Conservation (phyloP, 2,888 invertebrate species). For the Magallana nippona region DNA sequence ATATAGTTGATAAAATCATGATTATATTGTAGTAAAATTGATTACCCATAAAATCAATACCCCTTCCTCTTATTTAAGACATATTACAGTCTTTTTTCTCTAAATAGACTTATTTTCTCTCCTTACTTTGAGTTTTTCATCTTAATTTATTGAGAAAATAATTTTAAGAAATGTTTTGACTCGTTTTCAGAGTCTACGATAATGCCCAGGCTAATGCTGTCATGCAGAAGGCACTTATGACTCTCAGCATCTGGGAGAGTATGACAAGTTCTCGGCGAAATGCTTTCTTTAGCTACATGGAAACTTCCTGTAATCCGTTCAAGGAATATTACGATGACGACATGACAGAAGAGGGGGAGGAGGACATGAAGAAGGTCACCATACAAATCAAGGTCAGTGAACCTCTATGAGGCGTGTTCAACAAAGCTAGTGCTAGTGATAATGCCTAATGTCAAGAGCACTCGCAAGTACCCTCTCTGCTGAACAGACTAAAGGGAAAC, state of each 20-base stretch:
- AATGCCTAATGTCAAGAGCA: too few species aligned
- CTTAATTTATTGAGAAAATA: not conserved
- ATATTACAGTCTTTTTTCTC: too few species aligned
- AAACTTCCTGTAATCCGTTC: conserved; percentile 68
- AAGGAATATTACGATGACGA: conserved; percentile 77
- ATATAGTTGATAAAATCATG: too few species aligned
- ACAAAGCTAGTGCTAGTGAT: too few species aligned
- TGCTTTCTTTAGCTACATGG: conserved; percentile 68
- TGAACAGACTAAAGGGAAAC: too few species aligned
- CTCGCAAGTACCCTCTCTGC: too few species aligned
- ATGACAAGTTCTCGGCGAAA: conserved; percentile 63
- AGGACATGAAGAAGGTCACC: conserved; percentile 77
- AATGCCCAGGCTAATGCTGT: conserved; percentile 79
- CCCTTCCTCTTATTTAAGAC: too few species aligned
- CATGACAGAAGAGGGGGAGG: conserved; percentile 69
- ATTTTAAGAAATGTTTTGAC: too few species aligned
- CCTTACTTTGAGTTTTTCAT: not conserved
- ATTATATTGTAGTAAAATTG: too few species aligned
- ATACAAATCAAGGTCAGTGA: conserved; percentile 76
- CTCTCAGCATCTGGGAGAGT: conserved; percentile 76
- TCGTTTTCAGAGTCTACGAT: conserved; percentile 76
- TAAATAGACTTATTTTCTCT: not conserved
- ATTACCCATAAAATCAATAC: too few species aligned
- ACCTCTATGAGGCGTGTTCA: too few species aligned
- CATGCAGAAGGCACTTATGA: conserved; percentile 78